Evolutionary conservation across 64 coral and sea anemone species (phyloP), one percentile per base, ranked within the genome.

Genomic region (Montipora efflorescens): DNA sequence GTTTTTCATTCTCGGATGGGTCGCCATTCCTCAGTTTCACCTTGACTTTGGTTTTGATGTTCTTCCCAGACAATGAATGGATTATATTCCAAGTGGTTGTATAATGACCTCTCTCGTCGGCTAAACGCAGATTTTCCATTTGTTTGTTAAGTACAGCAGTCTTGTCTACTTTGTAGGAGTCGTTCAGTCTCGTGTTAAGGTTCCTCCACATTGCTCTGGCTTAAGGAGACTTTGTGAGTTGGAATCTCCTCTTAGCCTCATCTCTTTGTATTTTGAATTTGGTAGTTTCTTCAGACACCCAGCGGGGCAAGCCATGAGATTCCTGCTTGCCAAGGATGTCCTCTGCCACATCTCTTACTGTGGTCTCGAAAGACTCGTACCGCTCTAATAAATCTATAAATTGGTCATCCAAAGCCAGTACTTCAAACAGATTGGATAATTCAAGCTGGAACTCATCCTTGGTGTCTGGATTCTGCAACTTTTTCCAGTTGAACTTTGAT

Each of bases 401-500:
- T 48, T 79, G 46, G 50, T 79, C 46, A 47, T 79, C 50, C 46
- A 48, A 79, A 16, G 46, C n/a, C 15, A 79, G 77, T 48, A 0
- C 4, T 55, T 79, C 46, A 21, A 79, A 79, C 36, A 4, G 50
- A 21, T 79, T 47, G 45, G 77, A 79, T 79, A 79, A 79, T 55
- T 79, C 50, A 4, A 79, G 77, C 46, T 79, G 77, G 77, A 79
- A 79, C 77, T 79, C 46, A 50, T 79, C 8, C 50, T 55, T 79
- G 36, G 36, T 79, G 50, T 15, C 77, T 15, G 77, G 77, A 79
- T 88, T 75, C 47, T 74, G 86, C 71, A 88, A 50, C 49, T 88
- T 88, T 51, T 50, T 73, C 67, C 86, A 88, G 71, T 88, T 88
- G 77, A 88, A 88, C 72, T 67, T 61, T 73, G 86, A 23, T 52